Conservation (phyloP, 2,113 vertebrate genomes). For the Mus musculus region GRCm39 chr4:22287001-22287500, state of each 20-base stretch:
- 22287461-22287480: background rate
- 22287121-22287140: conserved; percentile 85
- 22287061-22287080: conserved; percentile 86
- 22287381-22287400: background rate
- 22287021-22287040: conserved; percentile 86
- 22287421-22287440: background rate
- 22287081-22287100: conserved; percentile 88
- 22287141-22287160: conserved; percentile 59
- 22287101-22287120: conserved; percentile 78
- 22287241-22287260: conserved; percentile 62
- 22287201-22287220: conserved; percentile 63
- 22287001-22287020: conserved; percentile 83
- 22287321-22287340: conserved; percentile 56
- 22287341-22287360: conserved; percentile 20
- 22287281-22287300: conserved; percentile 63
- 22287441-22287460: background rate
- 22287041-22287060: conserved; percentile 89
- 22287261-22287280: conserved; percentile 70
- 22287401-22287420: background rate
- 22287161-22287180: conserved; percentile 53
- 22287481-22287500: background rate
- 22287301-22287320: conserved; percentile 24
- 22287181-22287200: conserved; percentile 55
- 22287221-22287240: conserved; percentile 62
- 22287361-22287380: background rate